These are phyloP conservation scores for Amiota communis DNA, from an alignment of 2,888 invertebrate genomes.

Conservation along the genomic window DNA sequence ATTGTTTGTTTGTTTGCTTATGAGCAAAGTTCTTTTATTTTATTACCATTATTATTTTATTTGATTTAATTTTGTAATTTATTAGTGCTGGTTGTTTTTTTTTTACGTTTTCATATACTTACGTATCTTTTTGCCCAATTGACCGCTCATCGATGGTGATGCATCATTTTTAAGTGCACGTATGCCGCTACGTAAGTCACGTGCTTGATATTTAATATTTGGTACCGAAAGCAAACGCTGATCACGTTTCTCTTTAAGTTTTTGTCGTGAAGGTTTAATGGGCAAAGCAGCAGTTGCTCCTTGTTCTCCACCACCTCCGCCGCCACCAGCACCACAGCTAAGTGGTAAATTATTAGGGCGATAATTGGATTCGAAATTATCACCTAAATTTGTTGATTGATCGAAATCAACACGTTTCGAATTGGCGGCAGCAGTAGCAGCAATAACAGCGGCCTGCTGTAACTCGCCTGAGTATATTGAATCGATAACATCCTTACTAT, in stretches of 20 bases:
- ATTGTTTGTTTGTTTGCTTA: constrained; percentile 33
- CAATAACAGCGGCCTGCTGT: constrained; percentile 25
- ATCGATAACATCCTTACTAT: constrained; percentile 11
- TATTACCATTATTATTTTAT: constrained; percentile 11
- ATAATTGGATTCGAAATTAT: constrained; percentile 48
- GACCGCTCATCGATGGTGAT: constrained; percentile 80
- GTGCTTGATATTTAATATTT: constrained; percentile 79
- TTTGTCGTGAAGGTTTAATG: constrained; percentile 76
- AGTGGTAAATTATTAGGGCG: constrained; percentile 81
- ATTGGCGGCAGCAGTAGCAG: constrained; percentile 28
- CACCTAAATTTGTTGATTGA: constrained; percentile 41
- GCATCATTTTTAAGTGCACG: constrained; percentile 69
- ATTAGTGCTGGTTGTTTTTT: constrained; percentile 23
- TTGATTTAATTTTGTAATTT: background rate
- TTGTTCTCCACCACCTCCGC: background rate
- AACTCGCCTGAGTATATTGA: constrained; percentile 6
- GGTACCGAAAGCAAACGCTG: constrained; percentile 84
- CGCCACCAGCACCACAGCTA: constrained; percentile 65
- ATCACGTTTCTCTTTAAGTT: constrained; percentile 76
- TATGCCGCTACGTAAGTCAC: constrained; percentile 66
- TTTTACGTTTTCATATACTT: constrained; percentile 76
- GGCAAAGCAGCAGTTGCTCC: constrained; percentile 68
- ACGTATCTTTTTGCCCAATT: constrained; percentile 89
- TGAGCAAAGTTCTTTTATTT: constrained; percentile 30
- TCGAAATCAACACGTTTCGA: constrained; percentile 71